Evolutionary conservation across 2,797 vertebrate genomes (phyloP), one percentile per base, ranked within the genome.

Genomic region (Sebastiscus albofasciatus): DNA sequence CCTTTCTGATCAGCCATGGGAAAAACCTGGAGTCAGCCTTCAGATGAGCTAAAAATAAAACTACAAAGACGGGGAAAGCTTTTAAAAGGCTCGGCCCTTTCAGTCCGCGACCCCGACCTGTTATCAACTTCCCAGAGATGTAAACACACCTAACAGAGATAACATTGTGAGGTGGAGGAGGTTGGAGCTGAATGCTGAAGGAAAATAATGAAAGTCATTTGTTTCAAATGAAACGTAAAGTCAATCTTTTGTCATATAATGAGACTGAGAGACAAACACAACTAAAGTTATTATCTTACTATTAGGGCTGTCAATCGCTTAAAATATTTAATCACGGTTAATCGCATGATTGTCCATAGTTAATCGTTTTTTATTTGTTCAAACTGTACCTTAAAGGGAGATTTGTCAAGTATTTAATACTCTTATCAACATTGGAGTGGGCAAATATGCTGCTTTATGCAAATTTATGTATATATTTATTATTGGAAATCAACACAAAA

Each of bases 111-210:
- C 79, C 31, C 34, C 16, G 12, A 33, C 74, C 59, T 6, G 42
- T 88, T 86, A 86, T 90, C 87, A 49, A 1, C 55, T 22, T 67
- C 16, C 64, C 27, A 0, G 33, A 70, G 64, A 82, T 58, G 78
- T 80, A 67, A 90, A 87, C 79, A 69, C 20, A 12, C 3, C 18
- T 64, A 4, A 24, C 73, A 42, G 34, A 82, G 87, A 87, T 81
- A 75, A 86, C 34, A 90, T 80, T 84, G 85, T 87, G 66, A 65
- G 42, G 8, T 12, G n/a, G 26, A 36, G 74, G 55, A 80, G 59
- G 62, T 22, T 31, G 13, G 18, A 59, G 34, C 77, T 24, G 52
- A 31, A 46, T 5, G 55, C 2, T 18, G 68, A 12, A 52, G 20
- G 1, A 27, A 29, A 62, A 77, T 2, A 20, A n/a, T n/a, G 34